Evolutionary conservation across 1,140 invertebrate species (phyloP).

Genomic region (Monomorium pharaonis): DNA sequence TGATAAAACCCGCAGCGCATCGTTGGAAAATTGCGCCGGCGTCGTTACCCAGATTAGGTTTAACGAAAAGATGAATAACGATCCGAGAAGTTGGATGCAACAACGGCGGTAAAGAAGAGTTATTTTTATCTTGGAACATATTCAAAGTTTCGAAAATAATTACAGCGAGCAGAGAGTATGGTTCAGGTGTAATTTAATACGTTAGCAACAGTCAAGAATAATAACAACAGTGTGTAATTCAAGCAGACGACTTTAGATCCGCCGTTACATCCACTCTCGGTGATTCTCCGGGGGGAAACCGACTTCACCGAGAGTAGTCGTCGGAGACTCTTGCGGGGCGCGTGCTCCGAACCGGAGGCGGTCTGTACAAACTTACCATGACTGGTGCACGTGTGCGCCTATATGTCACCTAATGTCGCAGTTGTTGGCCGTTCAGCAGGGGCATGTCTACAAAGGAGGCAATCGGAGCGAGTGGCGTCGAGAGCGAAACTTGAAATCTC

Average conservation of each 20-base stretch:
- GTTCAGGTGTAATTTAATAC: background rate
- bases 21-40: background rate
- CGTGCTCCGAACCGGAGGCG: background rate
- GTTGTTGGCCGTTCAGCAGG: constrained; percentile 21
- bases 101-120: background rate
- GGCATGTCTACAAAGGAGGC: constrained; percentile 56
- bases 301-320: background rate
- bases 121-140: background rate
- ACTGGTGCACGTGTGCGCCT: constrained; percentile 37
- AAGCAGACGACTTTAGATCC: background rate
- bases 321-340: constrained; percentile 7
- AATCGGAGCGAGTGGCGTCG: constrained; percentile 9
- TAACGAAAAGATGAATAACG: background rate
- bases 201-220: background rate
- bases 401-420: constrained; percentile 61
- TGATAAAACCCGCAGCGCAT: background rate
- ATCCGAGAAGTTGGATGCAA: background rate
- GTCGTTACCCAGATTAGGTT: background rate
- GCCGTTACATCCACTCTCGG: background rate
- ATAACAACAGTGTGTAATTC: no score
- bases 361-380: constrained; percentile 68
- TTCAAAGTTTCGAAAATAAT: background rate
- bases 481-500: constrained; percentile 57
- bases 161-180: background rate
- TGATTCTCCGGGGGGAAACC: background rate